Conservation (phyloP, 2,888 invertebrate genomes). For the Athetis lepigone region DNA sequence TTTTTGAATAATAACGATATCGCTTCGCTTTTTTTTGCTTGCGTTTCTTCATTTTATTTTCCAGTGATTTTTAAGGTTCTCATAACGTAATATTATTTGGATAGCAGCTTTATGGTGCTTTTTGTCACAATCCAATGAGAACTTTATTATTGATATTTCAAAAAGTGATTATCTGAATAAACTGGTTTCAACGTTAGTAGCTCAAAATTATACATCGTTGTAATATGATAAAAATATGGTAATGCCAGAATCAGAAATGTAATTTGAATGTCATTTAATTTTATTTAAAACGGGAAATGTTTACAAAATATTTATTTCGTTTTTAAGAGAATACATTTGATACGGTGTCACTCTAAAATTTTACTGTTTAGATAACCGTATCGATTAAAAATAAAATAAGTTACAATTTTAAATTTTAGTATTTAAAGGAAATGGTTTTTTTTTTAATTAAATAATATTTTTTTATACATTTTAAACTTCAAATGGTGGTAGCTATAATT, state of each 20-base stretch:
- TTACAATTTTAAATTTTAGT: slow-evolving; percentile 32
- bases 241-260: neutral
- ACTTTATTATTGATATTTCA: too few species aligned
- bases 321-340: neutral
- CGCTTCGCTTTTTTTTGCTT: neutral
- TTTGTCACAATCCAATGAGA: too few species aligned
- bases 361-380: neutral
- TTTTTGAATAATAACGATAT: neutral
- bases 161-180: neutral
- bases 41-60: too few species aligned
- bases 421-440: slow-evolving; percentile 58
- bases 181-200: neutral
- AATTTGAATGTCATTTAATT: too few species aligned
- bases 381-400: slow-evolving; percentile 29
- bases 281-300: neutral
- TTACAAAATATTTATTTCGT: slow-evolving; percentile 10
- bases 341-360: neutral
- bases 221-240: neutral
- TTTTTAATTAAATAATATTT: slow-evolving; percentile 39
- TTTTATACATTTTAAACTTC: slow-evolving; percentile 60
- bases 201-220: neutral
- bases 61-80: too few species aligned
- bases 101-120: slow-evolving; percentile 4
- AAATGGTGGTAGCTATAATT: slow-evolving; percentile 69
- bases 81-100: too few species aligned